phyloP scores from a whole-genome alignment of 2,888 invertebrate genomes.

The Limulus polyphemus region DNA sequence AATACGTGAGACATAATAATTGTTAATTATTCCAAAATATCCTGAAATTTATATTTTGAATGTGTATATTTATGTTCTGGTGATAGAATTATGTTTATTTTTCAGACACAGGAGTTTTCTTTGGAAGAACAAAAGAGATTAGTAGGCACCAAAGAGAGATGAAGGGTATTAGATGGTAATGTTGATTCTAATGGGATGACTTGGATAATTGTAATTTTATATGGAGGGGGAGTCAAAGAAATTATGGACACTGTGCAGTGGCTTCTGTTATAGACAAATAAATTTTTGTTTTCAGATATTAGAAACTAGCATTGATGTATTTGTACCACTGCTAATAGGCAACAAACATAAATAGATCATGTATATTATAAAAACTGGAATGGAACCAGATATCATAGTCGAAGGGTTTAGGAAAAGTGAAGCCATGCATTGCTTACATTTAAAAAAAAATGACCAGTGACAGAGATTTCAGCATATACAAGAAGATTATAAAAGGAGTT shows the following conservation, averaged over 20 bases:
- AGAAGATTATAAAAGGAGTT: neutral
- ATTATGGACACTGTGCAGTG: neutral
- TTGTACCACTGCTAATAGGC: neutral
- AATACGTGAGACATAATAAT: too few species aligned
- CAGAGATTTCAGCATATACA: neutral
- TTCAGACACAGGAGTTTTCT: too few species aligned
- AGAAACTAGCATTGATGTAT: neutral
- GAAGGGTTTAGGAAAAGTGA: neutral
- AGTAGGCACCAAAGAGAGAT: too few species aligned
- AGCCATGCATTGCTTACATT: neutral
- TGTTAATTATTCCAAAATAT: too few species aligned
- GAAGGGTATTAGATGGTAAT: neutral
- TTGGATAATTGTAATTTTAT: neutral
- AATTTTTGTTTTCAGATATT: neutral
- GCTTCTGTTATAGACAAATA: neutral
- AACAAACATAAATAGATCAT: neutral
- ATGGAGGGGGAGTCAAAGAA: neutral
- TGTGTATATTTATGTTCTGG: too few species aligned
- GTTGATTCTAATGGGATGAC: neutral
- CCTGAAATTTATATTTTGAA: too few species aligned
- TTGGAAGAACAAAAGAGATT: too few species aligned
- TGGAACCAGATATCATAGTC: neutral
- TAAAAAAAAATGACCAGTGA: neutral
- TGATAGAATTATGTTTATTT: too few species aligned
- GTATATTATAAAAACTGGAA: neutral